These are phyloP conservation scores for Mastomys natalensis DNA, from an alignment of 2,113 vertebrate species.

Conservation along the genomic window DNA sequence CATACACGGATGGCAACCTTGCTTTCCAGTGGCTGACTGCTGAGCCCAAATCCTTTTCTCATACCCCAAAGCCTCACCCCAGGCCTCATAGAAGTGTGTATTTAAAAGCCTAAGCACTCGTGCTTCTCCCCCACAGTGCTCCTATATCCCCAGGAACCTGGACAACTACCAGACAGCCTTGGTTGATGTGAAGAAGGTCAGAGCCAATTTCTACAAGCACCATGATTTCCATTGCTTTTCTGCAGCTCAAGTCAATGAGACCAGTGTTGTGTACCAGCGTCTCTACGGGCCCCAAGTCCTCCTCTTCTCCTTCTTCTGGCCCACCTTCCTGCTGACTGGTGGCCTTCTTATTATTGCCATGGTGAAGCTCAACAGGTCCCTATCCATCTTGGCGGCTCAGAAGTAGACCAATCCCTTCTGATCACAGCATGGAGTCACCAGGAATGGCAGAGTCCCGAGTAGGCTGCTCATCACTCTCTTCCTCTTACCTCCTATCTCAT, in stretches of 20 bases:
- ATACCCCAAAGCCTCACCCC: neutral
- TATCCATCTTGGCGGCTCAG: conserved; percentile 87
- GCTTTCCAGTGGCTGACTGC: neutral
- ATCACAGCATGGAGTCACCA: accelerated
- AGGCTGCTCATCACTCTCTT: accelerated
- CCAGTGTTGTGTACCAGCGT: conserved; percentile 82
- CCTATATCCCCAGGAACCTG: conserved; percentile 84
- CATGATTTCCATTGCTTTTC: conserved; percentile 85
- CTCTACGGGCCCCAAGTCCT: conserved; percentile 82
- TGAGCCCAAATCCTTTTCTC: neutral
- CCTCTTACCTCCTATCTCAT: too few relatives aligned
- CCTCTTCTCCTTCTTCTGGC: conserved; percentile 86
- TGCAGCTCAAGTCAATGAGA: conserved; percentile 76
- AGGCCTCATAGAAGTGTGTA: neutral
- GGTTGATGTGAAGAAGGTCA: conserved; percentile 81
- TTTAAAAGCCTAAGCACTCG: neutral
- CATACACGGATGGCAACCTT: accelerated
- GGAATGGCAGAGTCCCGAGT: neutral
- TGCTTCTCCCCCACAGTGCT: conserved; percentile 86
- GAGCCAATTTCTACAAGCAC: conserved; percentile 80
- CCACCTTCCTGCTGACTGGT: conserved; percentile 86
- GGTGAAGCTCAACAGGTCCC: conserved; percentile 89
- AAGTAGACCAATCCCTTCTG: conserved; percentile 46
- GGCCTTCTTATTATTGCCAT: conserved; percentile 87
- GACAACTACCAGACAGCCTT: conserved; percentile 82